Percentiles rank a stretch among this genome's conserved stretches.
These are phyloP conservation scores for Heteromyza rotundicornis DNA, from an alignment of 2,888 invertebrate genomes.

Conservation along the genomic window DNA sequence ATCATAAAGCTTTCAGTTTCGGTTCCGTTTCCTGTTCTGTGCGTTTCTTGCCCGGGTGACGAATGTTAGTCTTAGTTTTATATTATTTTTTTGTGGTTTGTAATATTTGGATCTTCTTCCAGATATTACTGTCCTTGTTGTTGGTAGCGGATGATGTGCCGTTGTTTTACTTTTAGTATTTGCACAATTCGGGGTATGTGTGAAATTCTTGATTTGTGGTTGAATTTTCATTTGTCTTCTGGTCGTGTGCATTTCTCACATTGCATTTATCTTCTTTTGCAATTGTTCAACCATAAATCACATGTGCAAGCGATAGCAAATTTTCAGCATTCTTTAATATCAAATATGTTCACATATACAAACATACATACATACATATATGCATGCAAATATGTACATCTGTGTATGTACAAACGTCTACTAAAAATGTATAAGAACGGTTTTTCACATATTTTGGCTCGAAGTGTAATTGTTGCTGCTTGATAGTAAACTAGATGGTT, in stretches of 20 bases:
- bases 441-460: no score
- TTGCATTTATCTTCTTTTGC: not conserved
- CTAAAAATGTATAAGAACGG: no score
- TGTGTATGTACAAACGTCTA: not conserved
- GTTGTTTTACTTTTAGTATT: not conserved
- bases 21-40: not conserved
- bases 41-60: not conserved
- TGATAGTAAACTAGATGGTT: no score
- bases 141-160: not conserved
- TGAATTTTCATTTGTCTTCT: conserved; percentile 14
- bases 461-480: no score
- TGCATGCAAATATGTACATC: not conserved
- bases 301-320: no score
- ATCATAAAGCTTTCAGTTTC: conserved; percentile 1
- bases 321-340: no score
- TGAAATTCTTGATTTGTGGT: conserved; percentile 17
- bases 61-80: not conserved
- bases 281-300: conserved; percentile 2
- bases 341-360: not conserved
- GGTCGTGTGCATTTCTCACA: not conserved
- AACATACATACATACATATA: conserved; percentile 2
- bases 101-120: not conserved
- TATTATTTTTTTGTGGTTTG: no score
- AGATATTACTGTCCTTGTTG: not conserved
- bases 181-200: conserved; percentile 12